phyloP scores from a whole-genome alignment of 1,140 invertebrate species.

The Drosophila baimaii region DNA sequence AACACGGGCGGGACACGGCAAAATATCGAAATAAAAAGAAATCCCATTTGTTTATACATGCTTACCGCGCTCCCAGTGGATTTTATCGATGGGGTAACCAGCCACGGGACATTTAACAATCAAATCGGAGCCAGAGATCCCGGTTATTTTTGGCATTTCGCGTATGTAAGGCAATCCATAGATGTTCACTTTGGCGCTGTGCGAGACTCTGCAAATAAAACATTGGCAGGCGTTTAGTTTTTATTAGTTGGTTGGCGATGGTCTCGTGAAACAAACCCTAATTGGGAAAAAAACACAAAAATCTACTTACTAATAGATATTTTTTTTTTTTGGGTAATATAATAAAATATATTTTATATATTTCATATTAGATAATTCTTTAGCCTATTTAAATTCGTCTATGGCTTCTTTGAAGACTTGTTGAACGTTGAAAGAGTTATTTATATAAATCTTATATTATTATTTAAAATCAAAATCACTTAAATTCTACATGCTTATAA shows the following conservation, averaged over 20 bases:
- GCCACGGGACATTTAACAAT: conserved; percentile 96
- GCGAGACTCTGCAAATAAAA: conserved; percentile 86
- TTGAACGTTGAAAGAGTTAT: too few species aligned
- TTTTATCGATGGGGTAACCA: conserved; percentile 94
- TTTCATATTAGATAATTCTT: neutral
- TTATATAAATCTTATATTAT: too few species aligned
- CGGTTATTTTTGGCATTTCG: conserved; percentile 95
- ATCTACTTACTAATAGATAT: neutral
- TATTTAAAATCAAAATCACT: too few species aligned
- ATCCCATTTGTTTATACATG: conserved; percentile 25
- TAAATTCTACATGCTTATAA: too few species aligned
- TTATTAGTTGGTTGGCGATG: conserved; percentile 9
- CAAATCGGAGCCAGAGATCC: conserved; percentile 93
- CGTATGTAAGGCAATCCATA: conserved; percentile 95
- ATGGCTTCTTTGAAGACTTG: too few species aligned
- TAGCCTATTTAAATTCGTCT: too few species aligned
- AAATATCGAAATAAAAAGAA: conserved; percentile 21
- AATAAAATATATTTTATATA: neutral
- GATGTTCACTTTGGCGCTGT: conserved; percentile 94
- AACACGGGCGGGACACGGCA: conserved; percentile 33
- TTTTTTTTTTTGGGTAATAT: too few species aligned
- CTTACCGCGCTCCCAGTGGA: conserved; percentile 95
- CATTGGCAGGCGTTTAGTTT: conserved; percentile 23
- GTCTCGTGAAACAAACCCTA: neutral
- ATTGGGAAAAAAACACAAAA: neutral